These are phyloP conservation scores for Enteromius unitaeniatus DNA, from an alignment of 2,797 vertebrate species.

Conservation along the genomic window DNA sequence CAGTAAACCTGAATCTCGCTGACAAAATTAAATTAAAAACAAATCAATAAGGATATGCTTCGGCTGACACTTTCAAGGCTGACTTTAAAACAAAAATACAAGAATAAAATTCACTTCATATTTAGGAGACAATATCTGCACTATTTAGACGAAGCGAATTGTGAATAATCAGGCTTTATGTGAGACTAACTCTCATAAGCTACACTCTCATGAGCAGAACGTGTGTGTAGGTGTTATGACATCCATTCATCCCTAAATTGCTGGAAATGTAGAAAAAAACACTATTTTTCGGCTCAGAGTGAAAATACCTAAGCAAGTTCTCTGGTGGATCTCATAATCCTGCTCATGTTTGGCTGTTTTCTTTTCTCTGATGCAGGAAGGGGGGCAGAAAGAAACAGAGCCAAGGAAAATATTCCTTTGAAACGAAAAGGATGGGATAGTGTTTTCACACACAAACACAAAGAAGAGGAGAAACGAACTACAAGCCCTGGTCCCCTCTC, in stretches of 20 bases:
- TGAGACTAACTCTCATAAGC: background rate
- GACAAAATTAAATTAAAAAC: background rate
- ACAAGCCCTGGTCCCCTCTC: conserved; percentile 80
- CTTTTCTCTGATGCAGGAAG: conserved; percentile 24
- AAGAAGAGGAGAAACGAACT: conserved; percentile 78
- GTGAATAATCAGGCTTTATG: background rate
- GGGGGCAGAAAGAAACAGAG: conserved; percentile 41
- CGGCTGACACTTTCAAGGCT: background rate
- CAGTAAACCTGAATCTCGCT: conserved; percentile 4
- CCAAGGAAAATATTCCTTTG: conserved; percentile 58
- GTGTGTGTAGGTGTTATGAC: conserved; percentile 5
- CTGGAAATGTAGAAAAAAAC: conserved; percentile 19
- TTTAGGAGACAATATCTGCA: background rate
- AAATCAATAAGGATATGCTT: background rate
- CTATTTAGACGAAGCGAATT: background rate
- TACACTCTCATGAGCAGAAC: background rate
- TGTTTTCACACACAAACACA: conserved; percentile 76
- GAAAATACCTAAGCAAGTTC: conserved; percentile 37
- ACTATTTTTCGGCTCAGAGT: background rate
- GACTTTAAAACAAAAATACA: background rate
- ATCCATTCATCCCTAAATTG: conserved; percentile 13
- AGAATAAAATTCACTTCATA: background rate
- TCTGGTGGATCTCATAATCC: conserved; percentile 45
- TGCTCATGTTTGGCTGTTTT: conserved; percentile 40
- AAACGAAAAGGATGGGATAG: conserved; percentile 60